Evolutionary conservation across 2,888 invertebrate genomes (phyloP), one percentile per base, ranked within the genome.

Genomic region (Stramonita haemastoma): DNA sequence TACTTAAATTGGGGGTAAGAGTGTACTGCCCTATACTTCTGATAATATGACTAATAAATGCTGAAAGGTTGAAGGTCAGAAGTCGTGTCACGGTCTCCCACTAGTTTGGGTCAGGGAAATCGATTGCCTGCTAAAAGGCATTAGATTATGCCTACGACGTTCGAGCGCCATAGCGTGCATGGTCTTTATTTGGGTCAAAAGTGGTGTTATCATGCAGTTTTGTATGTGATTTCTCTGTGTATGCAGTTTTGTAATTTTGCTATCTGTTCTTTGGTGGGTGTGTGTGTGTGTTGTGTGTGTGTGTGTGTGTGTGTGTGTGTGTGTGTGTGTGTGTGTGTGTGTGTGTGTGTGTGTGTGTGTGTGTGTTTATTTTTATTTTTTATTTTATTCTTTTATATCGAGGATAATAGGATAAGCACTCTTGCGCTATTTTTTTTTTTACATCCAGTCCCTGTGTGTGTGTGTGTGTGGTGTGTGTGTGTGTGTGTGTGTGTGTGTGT

Each of bases 311-410:
- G 84, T 26, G 81, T 22, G 81, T 81, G 32, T 32, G 81, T 81
- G 32, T 32, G 81, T 81, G 34, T 81, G 81, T 81, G 81, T 81
- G 81, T 29, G 81, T 81, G 36, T 29, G 81, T 81, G 81, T 81
- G 19, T 81, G 15, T 81, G 29, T 81, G 81, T 81, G 22, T 81
- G 81, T 81, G 29, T 81, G 32, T 36, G 29, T 81, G 70, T 29
- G 29, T 29, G 29, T 70, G 22, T 70, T 13, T 70, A 22, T 70
- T 13, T 70, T 13, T 70, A 22, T 70, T 13, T 22, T 5, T 11
- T 29, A n/a, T n/a, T n/a, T n/a, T n/a, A n/a, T n/a, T n/a, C n/a
- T n/a, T n/a, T n/a, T n/a, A n/a, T n/a, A n/a, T n/a, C n/a, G n/a
- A n/a, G n/a, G n/a, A n/a, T n/a, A n/a, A n/a, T n/a, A n/a, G n/a